A percentile compares a stretch with the other conserved stretches of the same genome.
Evolutionary conservation across 2,888 invertebrate species (phyloP).

Genomic region (Poecilobothrus nobilitatus): DNA sequence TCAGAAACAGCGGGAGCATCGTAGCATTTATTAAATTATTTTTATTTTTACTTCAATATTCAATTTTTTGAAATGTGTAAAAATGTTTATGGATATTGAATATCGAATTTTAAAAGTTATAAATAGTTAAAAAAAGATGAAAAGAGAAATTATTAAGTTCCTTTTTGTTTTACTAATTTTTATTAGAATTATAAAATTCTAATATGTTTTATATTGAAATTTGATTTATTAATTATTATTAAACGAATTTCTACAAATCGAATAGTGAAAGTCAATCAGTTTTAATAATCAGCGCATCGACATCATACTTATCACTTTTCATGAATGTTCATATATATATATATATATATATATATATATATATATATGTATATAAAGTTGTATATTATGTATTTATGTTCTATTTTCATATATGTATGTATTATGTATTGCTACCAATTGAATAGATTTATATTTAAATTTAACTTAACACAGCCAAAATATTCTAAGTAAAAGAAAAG

Average conservation of each 20-base stretch:
- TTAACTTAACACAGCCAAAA: constrained; percentile 1
- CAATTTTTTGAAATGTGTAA: not conserved
- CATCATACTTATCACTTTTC: not conserved
- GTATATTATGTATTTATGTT: not conserved
- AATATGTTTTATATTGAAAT: not conserved
- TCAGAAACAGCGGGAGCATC: constrained; percentile 31
- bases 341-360: not conserved
- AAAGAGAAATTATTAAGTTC: not conserved
- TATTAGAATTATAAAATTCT: not conserved
- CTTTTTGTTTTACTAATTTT: not conserved
- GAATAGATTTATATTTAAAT: not conserved
- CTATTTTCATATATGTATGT: not conserved
- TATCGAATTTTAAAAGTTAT: not conserved
- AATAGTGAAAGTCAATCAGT: not conserved
- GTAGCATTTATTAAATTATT: constrained; percentile 36
- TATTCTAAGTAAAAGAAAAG: not conserved
- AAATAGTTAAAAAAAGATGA: constrained; percentile 18
- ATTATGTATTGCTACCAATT: not conserved
- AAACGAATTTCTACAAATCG: constrained; percentile 4
- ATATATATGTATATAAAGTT: not conserved
- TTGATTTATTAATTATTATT: not conserved
- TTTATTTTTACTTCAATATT: not conserved
- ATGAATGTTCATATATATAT: not conserved
- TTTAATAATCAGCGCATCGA: not conserved
- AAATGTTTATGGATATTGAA: not conserved